Percentiles rank a stretch among this genome's conserved stretches.
Evolutionary conservation across 1,140 invertebrate genomes (phyloP).

Genomic region (Solen grandis): DNA sequence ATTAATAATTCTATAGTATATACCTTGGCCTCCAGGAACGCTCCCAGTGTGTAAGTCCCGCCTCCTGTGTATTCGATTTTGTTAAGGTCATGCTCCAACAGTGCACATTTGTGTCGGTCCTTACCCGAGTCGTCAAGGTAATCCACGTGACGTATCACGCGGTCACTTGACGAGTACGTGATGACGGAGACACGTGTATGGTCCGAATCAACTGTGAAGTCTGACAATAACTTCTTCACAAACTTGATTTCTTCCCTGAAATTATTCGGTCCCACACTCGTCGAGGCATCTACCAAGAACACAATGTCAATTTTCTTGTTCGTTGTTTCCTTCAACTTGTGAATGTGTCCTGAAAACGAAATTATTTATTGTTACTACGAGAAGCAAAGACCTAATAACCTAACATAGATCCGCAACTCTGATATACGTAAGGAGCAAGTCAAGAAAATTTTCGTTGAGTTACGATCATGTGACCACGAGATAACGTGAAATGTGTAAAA

Average conservation of each 20-base stretch:
- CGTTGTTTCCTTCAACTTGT: slow-evolving; percentile 73
- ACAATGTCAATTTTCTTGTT: slow-evolving; percentile 84
- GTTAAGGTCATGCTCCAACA: slow-evolving; percentile 85
- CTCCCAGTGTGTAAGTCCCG: slow-evolving; percentile 87
- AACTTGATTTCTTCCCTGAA: slow-evolving; percentile 87
- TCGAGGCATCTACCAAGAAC: slow-evolving; percentile 87
- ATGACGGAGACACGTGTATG: slow-evolving; percentile 86
- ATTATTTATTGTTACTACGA: slow-evolving; percentile 16
- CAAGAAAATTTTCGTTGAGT: too few species aligned
- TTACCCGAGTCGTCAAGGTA: slow-evolving; percentile 83
- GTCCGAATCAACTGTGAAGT: slow-evolving; percentile 86
- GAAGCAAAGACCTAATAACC: too few species aligned
- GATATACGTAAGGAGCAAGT: too few species aligned
- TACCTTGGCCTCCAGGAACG: slow-evolving; percentile 86
- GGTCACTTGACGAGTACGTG: slow-evolving; percentile 85
- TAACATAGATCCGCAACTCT: too few species aligned
- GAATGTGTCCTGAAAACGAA: slow-evolving; percentile 78
- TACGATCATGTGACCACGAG: too few species aligned
- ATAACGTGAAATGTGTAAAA: too few species aligned
- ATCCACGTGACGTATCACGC: slow-evolving; percentile 85
- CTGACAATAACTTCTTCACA: slow-evolving; percentile 87
- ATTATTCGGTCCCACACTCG: slow-evolving; percentile 86
- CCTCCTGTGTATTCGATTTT: slow-evolving; percentile 86
- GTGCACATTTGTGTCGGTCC: slow-evolving; percentile 84
- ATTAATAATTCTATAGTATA: too few species aligned